A percentile compares a stretch with the other conserved stretches of the same genome.
Conservation (phyloP, 2,797 vertebrate genomes). For the Neosilurus hyrtlii region DNA sequence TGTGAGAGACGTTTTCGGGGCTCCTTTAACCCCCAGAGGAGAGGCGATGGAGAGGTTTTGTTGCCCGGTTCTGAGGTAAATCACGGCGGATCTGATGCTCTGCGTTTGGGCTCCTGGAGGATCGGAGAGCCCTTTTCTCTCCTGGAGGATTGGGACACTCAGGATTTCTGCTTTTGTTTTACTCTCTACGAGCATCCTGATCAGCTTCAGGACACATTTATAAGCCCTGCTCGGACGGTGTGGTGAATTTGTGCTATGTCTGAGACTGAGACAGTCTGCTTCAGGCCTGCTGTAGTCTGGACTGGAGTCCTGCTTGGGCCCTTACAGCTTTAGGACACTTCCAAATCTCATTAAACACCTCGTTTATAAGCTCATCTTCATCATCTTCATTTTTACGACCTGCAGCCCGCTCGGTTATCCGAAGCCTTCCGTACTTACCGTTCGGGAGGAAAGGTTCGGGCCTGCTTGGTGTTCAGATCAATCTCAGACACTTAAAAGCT, state of each 20-base stretch:
- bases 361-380: not conserved
- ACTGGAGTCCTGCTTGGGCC: slow-evolving; percentile 31
- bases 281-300: slow-evolving; percentile 33
- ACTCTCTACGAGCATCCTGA: slow-evolving; percentile 30
- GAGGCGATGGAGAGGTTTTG: slow-evolving; percentile 54
- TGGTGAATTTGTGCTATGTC: not conserved
- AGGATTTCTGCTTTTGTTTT: slow-evolving; percentile 69
- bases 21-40: not conserved
- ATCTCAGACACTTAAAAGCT: not conserved
- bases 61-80: slow-evolving; percentile 59
- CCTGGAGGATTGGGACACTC: slow-evolving; percentile 69
- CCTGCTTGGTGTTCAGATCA: not conserved
- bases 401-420: not conserved
- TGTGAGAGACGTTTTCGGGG: not conserved
- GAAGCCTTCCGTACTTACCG: not conserved
- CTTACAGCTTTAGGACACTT: slow-evolving; percentile 3
- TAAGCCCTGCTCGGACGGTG: not conserved
- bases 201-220: slow-evolving; percentile 41
- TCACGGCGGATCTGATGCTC: slow-evolving; percentile 68
- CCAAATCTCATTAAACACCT: not conserved
- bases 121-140: slow-evolving; percentile 63
- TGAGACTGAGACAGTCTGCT: not conserved
- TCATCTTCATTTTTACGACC: not conserved
- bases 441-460: too few species aligned
- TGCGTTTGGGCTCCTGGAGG: slow-evolving; percentile 60